Percentiles rank a stretch among this genome's conserved stretches.
Conservation (phyloP, 2,888 invertebrate genomes). For the Cancer borealis region DNA sequence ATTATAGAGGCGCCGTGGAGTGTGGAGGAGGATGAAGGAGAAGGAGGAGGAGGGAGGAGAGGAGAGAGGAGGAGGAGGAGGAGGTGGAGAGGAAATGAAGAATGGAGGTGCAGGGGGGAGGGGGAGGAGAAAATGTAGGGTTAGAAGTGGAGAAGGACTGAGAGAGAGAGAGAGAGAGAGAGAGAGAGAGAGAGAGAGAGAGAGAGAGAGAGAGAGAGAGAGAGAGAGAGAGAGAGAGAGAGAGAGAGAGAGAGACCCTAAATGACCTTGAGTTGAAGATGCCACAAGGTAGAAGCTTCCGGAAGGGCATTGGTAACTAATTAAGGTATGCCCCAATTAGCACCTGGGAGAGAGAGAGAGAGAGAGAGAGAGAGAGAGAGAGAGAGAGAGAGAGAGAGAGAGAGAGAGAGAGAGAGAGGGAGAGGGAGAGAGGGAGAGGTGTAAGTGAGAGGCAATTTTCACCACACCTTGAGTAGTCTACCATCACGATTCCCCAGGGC, state of each 20-base stretch:
- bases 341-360: neutral
- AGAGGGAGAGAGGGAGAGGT: neutral
- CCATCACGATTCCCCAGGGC: neutral
- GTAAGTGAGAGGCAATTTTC: neutral
- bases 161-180: constrained; percentile 20
- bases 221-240: constrained; percentile 30
- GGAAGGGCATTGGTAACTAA: neutral
- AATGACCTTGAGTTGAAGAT: neutral
- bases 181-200: neutral
- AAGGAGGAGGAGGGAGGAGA: neutral
- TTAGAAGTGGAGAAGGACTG: too few relatives aligned
- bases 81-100: too few relatives aligned
- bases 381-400: neutral
- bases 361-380: too few relatives aligned
- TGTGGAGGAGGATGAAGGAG: neutral
- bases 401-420: neutral
- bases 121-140: neutral
- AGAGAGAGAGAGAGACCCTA: neutral
- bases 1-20: neutral
- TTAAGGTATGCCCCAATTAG: neutral
- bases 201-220: constrained; percentile 35
- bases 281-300: neutral
- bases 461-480: neutral
- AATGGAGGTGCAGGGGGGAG: neutral
- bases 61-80: neutral